Base-by-base conservation (phyloP, 2,113 vertebrate species). In the Pica pica region DNA sequence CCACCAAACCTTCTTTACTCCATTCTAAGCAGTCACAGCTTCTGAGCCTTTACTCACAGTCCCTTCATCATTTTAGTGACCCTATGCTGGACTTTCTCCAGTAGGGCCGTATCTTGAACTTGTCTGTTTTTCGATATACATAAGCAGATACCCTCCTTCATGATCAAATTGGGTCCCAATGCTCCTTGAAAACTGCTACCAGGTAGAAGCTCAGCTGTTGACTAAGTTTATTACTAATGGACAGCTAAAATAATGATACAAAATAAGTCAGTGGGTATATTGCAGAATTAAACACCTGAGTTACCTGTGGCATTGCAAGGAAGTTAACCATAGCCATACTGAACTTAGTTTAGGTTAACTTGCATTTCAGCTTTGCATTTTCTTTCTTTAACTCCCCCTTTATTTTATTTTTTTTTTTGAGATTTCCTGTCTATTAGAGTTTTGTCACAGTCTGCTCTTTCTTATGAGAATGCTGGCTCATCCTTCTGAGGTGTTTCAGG, bases 111-210 rank as follows among this genome's bases (percentile, higher is more conserved):
- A 50, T 28, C 31, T 68, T 78, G 50, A 44, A 61, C 18, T 67
- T 71, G 8, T 11, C n/a, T 44, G 12, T 15, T 88, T 83, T 83
- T 46, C 10, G 17, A 9, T 67, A 13, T 10, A 21, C 8, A 4
- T 27, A 4, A 74, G 65, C 7, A 53, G 31, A 19, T 39, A 31
- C 5, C 3, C 5, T 64, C 8, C 19, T 37, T 83, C n/a, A 35
- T 42, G 10, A 30, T 19, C 39, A 28, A 27, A 41, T 37, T 73
- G 2, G 2, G 3, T 18, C 6, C 17, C 1, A 2, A 17, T 52
- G 17, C 15, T 83, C 27, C 37, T 75, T 83, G 37, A 60, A 60
- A 75, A 42, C 30, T 47, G 20, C 35, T 53, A 5, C 11, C 0
- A 6, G 11, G 27, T 42, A n/a, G 64, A 71, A 86, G 18, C 4